Percentiles rank a stretch among this genome's conserved stretches.
Evolutionary conservation across 2,797 vertebrate genomes (phyloP).

Genomic region (Sparidentex hasta): DNA sequence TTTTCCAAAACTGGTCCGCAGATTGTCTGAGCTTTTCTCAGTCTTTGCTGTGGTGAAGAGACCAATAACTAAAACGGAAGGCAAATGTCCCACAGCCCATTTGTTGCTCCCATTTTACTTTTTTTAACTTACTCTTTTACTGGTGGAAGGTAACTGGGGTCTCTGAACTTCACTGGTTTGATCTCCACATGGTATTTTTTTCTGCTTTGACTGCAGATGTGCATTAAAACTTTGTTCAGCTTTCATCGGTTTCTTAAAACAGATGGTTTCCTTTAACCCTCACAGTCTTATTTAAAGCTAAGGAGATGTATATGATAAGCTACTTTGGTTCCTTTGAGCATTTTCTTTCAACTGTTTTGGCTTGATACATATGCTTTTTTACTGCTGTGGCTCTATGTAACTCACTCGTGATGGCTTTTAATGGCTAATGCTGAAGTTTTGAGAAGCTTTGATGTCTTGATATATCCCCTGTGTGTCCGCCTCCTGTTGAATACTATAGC

Average conservation of each 20-base stretch:
- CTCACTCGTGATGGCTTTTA: slow-evolving; percentile 4
- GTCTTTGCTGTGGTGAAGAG: slow-evolving; percentile 72
- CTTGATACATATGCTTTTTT: neutral
- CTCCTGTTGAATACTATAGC: slow-evolving; percentile 10
- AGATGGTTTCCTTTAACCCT: slow-evolving; percentile 58
- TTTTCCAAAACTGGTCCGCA: slow-evolving; percentile 24
- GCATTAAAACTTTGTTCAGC: slow-evolving; percentile 57
- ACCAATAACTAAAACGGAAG: slow-evolving; percentile 64
- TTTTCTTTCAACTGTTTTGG: slow-evolving; percentile 23
- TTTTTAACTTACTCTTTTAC: slow-evolving; percentile 23
- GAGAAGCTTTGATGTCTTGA: slow-evolving; percentile 12
- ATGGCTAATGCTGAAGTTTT: slow-evolving; percentile 17
- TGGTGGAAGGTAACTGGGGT: slow-evolving; percentile 46
- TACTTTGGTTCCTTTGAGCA: slow-evolving; percentile 7
- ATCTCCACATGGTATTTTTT: slow-evolving; percentile 64
- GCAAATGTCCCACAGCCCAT: slow-evolving; percentile 70
- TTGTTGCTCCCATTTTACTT: slow-evolving; percentile 55
- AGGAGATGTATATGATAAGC: slow-evolving; percentile 37
- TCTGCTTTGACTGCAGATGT: slow-evolving; percentile 63
- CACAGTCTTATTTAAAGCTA: slow-evolving; percentile 56
- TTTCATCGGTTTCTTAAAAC: slow-evolving; percentile 47
- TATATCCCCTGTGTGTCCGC: neutral
- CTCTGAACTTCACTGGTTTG: slow-evolving; percentile 49
- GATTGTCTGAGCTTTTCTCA: slow-evolving; percentile 29
- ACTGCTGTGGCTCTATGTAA: neutral